Base-by-base conservation (phyloP, 2,113 vertebrate species). In the Microtus richardsoni region DNA sequence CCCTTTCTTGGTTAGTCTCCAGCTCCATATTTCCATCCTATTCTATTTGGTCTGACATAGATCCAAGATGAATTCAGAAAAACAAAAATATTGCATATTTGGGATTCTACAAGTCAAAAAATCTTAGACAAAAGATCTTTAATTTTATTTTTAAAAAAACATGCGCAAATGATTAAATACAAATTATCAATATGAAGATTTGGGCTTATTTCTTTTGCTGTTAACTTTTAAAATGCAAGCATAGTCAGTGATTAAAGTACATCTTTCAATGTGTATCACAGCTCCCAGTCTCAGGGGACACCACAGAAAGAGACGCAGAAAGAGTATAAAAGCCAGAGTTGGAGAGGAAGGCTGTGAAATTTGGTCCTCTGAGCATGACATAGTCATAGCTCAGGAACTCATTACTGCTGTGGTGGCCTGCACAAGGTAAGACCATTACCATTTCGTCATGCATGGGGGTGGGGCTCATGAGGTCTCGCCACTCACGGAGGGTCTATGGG, bases 61-160 rank as follows among this genome's bases (percentile, higher is more conserved):
- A 68, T 60, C 44, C 14, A 77, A 79, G 80, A 82, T 68, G 36
- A 96, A 30, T 41, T 93, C 1, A 64, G 10, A 66, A 78, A 79
- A 26, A 74, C 44, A 87, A 24, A 17, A 78, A 58, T 73, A 84
- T 36, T 92, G 17, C 44, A 49, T 9, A 80, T 12, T 5, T 93
- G 6, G 17, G 17, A 89, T 93, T 88, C 26, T 68, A 7, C 2
- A 44, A 39, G 73, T 73, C 5, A 89, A 92, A 95, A 94, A 62
- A 78, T 60, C 11, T 89, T 41, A 80, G 12, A 64, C 28, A 58
- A 96, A 91, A 75, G 1, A 39, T 79, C 13, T 89, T 85, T 39
- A 58, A 80, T 58, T 97, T 75, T 88, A 44, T n/a, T 95, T 94
- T 60, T 17, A 62, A 83, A 87, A 93, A 93, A 89, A 49, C 10